Conservation (phyloP, 2,888 invertebrate genomes). For the Galeruca laticollis region DNA sequence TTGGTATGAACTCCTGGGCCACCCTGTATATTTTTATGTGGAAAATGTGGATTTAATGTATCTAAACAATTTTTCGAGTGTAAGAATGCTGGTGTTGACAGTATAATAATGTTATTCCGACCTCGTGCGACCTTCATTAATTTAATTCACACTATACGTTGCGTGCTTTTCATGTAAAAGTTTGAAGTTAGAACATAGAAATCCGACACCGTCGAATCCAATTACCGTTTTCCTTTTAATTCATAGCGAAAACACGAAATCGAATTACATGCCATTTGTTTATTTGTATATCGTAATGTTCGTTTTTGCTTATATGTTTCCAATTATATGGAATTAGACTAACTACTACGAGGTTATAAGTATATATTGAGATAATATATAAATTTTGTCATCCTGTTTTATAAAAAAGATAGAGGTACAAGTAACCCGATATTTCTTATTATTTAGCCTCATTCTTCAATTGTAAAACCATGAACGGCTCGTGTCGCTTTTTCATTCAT, state of each 20-base stretch:
- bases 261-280: constrained; percentile 13
- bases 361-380: too few relatives aligned
- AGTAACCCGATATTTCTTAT: too few relatives aligned
- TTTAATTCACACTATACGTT: constrained; percentile 39
- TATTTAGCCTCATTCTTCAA: too few relatives aligned
- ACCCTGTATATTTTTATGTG: too few relatives aligned
- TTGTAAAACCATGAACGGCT: too few relatives aligned
- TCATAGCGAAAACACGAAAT: constrained; percentile 33
- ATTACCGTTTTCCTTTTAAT: constrained; percentile 41
- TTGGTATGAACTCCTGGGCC: too few relatives aligned
- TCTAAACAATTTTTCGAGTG: constrained; percentile 6
- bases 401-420: too few relatives aligned
- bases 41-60: background rate
- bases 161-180: constrained; percentile 51
- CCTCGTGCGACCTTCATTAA: constrained; percentile 51
- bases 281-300: constrained; percentile 10
- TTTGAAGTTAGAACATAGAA: constrained; percentile 39
- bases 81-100: constrained; percentile 14
- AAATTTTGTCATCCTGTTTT: too few relatives aligned
- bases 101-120: constrained; percentile 43
- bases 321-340: constrained; percentile 3
- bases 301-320: background rate
- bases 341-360: too few relatives aligned
- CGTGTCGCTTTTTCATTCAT: too few relatives aligned
- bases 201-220: constrained; percentile 37